A percentile compares a stretch with the other conserved stretches of the same genome.
Conservation (phyloP, 1,140 invertebrate genomes). For the Trichogramma pretiosum region DNA sequence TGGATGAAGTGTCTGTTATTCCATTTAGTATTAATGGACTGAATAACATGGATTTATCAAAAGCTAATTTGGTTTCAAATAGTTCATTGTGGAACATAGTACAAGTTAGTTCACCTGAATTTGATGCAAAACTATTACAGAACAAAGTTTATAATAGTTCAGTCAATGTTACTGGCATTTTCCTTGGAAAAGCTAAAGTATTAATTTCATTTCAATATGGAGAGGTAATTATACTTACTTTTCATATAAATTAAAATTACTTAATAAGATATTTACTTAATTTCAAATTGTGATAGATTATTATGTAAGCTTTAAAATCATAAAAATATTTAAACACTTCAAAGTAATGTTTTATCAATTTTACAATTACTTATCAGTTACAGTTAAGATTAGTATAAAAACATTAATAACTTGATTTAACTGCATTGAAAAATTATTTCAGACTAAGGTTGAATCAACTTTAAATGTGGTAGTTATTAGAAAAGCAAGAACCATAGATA, state of each 20-base stretch:
- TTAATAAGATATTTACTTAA: no score
- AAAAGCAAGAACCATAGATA: constrained; percentile 58
- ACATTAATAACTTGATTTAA: constrained; percentile 14
- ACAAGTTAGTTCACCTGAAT: constrained; percentile 4
- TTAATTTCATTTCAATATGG: constrained; percentile 11
- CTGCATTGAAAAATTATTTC: no score
- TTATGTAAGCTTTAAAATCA: neutral
- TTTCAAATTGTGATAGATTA: no score
- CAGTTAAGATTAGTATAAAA: constrained; percentile 1
- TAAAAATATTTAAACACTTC: neutral
- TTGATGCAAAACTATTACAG: constrained; percentile 9
- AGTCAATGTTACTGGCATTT: constrained; percentile 52
- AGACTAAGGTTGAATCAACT: constrained; percentile 25
- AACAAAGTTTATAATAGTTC: constrained; percentile 31
- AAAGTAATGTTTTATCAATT: constrained; percentile 7
- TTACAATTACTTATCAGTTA: no score
- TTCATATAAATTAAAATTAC: no score
- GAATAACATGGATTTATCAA: neutral
- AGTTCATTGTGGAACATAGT: constrained; percentile 17
- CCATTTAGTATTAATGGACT: constrained; percentile 17
- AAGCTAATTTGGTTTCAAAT: constrained; percentile 11
- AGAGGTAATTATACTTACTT: constrained; percentile 17
- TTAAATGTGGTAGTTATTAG: constrained; percentile 53
- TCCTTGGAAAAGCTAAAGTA: constrained; percentile 51
- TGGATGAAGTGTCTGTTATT: constrained; percentile 15